Evolutionary conservation across 2,888 invertebrate species (phyloP).

Genomic region (Acanthopleura granulata): DNA sequence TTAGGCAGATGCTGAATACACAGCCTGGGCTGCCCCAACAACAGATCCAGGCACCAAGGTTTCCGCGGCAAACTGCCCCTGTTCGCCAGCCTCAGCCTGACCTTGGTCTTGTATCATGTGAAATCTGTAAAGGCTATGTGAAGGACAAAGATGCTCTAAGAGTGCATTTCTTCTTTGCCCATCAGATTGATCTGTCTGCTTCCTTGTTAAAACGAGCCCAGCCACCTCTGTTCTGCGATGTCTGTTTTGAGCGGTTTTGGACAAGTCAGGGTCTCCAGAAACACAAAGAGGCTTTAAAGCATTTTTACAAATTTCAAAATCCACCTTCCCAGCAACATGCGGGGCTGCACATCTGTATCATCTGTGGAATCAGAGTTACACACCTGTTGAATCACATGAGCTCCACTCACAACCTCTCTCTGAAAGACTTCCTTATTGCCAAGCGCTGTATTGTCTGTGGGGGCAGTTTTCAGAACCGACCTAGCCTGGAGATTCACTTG

Average conservation of each 20-base stretch:
- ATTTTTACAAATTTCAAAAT: slow-evolving; percentile 26
- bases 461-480: slow-evolving; percentile 41
- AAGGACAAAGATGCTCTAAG: slow-evolving; percentile 93
- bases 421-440: slow-evolving; percentile 74
- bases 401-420: slow-evolving; percentile 89
- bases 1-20: not conserved
- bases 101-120: slow-evolving; percentile 74
- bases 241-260: slow-evolving; percentile 96
- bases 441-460: slow-evolving; percentile 60
- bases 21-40: not conserved
- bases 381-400: slow-evolving; percentile 92
- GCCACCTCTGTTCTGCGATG: slow-evolving; percentile 96
- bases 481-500: slow-evolving; percentile 53
- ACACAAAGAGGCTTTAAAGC: slow-evolving; percentile 80
- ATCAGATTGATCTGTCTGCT: slow-evolving; percentile 76
- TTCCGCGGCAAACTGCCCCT: not conserved
- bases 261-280: slow-evolving; percentile 96
- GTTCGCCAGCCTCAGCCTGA: not conserved
- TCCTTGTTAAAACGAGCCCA: slow-evolving; percentile 50
- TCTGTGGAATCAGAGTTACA: slow-evolving; percentile 65
- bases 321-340: not conserved
- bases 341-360: slow-evolving; percentile 32
- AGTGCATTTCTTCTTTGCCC: slow-evolving; percentile 98
- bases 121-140: slow-evolving; percentile 97
- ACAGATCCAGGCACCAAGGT: not conserved